Percentiles rank a stretch among this genome's conserved stretches.
Evolutionary conservation across 1,140 invertebrate genomes (phyloP).

Genomic region (Patella vulgata): DNA sequence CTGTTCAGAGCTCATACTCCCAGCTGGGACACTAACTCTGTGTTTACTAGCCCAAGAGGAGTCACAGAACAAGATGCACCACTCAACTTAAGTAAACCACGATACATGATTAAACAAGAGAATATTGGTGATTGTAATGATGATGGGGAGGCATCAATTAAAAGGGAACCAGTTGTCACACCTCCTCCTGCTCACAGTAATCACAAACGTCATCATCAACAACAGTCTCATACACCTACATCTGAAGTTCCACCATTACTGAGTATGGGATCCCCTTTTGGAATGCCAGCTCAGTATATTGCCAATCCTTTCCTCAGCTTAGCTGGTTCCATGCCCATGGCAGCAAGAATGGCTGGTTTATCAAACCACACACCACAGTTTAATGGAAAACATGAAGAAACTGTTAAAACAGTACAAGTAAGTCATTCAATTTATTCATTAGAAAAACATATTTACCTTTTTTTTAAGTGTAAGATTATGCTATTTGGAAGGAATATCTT

Average conservation of each 20-base stretch:
- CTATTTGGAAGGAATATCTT: no score
- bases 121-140: conserved; percentile 18
- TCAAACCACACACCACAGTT: conserved; percentile 26
- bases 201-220: conserved; percentile 28
- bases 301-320: conserved; percentile 51
- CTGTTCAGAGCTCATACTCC: conserved; percentile 13
- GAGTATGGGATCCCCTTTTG: conserved; percentile 46
- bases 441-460: no score
- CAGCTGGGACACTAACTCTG: conserved; percentile 6
- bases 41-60: conserved; percentile 63
- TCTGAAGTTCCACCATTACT: conserved; percentile 37
- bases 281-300: conserved; percentile 51
- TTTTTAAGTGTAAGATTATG: no score
- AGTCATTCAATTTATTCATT: not conserved
- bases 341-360: conserved; percentile 46
- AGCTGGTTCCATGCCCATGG: conserved; percentile 40
- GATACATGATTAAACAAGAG: conserved; percentile 66
- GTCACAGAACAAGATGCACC: conserved; percentile 77
- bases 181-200: conserved; percentile 56
- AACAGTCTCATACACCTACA: conserved; percentile 27
- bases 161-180: conserved; percentile 34
- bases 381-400: conserved; percentile 51
- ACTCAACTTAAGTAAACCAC: conserved; percentile 88
- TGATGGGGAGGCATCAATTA: conserved; percentile 8
- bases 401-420: conserved; percentile 50